These are phyloP conservation scores for Thunnus thynnus DNA, from an alignment of 2,113 vertebrate species.

Conservation along the genomic window DNA sequence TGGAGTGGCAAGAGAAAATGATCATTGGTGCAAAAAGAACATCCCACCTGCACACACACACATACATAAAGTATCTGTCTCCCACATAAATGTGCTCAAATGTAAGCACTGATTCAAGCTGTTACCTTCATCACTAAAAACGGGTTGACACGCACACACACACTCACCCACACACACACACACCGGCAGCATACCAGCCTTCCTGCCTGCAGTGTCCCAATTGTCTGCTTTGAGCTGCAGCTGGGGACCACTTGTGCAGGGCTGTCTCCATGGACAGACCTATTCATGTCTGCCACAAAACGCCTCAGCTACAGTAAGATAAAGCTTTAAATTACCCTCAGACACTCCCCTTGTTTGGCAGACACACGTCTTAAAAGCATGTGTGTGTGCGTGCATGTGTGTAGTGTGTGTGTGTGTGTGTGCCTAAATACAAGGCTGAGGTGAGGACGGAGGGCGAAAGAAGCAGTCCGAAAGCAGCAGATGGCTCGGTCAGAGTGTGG, in stretches of 20 bases:
- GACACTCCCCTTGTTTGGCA: constrained; percentile 56
- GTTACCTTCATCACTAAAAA: constrained; percentile 44
- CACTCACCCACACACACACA: constrained; percentile 21
- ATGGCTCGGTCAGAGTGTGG: constrained; percentile 62
- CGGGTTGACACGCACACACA: constrained; percentile 18
- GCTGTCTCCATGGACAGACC: constrained; percentile 49
- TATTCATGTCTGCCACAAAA: constrained; percentile 58
- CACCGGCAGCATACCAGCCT: constrained; percentile 2
- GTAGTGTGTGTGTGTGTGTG: background rate
- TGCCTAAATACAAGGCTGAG: constrained; percentile 27
- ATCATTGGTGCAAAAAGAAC: constrained; percentile 45
- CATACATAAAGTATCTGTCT: constrained; percentile 27
- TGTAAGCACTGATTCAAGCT: constrained; percentile 32
- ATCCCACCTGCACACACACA: constrained; percentile 13
- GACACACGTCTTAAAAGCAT: constrained; percentile 44
- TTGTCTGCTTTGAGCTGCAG: constrained; percentile 61
- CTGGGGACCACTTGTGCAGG: constrained; percentile 46
- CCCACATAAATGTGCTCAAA: constrained; percentile 36
- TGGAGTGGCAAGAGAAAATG: constrained; percentile 17
- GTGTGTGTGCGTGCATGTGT: background rate
- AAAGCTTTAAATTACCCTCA: constrained; percentile 69
- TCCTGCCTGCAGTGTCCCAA: constrained; percentile 41
- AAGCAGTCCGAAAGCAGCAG: constrained; percentile 57
- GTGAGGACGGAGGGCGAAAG: constrained; percentile 37
- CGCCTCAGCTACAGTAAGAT: constrained; percentile 52